phyloP scores from a whole-genome alignment of 2,888 invertebrate species.

The Microplitis deprimator region DNA sequence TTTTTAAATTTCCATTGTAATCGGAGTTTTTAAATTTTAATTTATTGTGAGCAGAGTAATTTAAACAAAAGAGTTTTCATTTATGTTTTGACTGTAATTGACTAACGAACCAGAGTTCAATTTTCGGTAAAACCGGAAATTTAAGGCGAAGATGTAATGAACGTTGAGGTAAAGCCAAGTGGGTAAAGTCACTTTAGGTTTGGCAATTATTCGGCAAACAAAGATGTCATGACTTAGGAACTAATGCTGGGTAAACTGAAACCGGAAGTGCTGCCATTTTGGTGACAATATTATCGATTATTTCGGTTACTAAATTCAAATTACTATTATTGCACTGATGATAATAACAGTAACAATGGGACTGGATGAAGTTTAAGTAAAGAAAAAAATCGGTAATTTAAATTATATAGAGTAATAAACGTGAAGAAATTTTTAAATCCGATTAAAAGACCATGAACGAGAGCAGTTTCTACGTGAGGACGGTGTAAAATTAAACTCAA shows the following conservation, averaged over 20 bases:
- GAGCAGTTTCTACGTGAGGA: background rate
- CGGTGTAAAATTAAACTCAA: background rate
- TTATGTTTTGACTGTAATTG: background rate
- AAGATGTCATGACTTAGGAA: slow-evolving; percentile 10
- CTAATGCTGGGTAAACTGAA: background rate
- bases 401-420: background rate
- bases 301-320: background rate
- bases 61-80: no score
- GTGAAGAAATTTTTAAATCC: background rate
- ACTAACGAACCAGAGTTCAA: background rate
- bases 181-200: background rate
- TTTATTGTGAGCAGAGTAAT: no score
- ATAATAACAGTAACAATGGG: background rate
- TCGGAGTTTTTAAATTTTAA: no score
- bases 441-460: background rate
- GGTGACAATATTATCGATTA: no score
- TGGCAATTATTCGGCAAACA: slow-evolving; percentile 22
- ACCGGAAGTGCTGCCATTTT: no score
- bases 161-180: background rate
- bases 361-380: background rate
- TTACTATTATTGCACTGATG: background rate
- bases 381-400: background rate
- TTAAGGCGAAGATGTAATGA: background rate
- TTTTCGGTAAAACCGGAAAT: background rate
- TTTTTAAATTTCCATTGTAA: background rate